Base-by-base conservation (phyloP, 2,888 invertebrate genomes). In the Ophonus ardosiacus region DNA sequence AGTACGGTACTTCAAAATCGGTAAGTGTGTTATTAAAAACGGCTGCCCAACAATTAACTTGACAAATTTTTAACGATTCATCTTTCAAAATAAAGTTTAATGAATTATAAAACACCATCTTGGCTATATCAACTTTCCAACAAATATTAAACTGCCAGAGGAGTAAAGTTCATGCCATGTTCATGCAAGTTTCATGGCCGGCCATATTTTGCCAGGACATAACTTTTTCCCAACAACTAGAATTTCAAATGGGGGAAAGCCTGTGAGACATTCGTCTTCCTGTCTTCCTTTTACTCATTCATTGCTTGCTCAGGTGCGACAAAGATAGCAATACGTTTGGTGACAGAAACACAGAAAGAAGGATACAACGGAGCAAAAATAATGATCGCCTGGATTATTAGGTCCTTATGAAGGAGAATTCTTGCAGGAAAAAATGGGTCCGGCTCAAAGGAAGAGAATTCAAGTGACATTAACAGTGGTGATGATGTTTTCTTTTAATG, bases 241-340 rank as follows among this genome's bases (percentile, higher is more conserved):
- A 82, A 82, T 82, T 82, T 82, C 82, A 82, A 82, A 82, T 82
- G 82, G 71, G 18, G 71, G 71, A 74, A 82, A 80, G 80, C 80
- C 80, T 80, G 56, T 78, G 78, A 78, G 57, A 78, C 78, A 78
- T 78, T 78, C 18, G 31, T 78, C 31, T 78, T 24, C 15, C 57
- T 56, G 56, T 78, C 78, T 78, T 24, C 38, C 7, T 57, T 57
- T 78, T 56, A 57, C 57, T 56, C 78, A 78, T 78, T 78, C 78
- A 57, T 78, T 78, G 56, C 24, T n/a, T 56, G 31, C 7, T 21
- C 10, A 21, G n/a, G 78, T 57, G 56, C 24, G 15, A 78, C 10
- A 78, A 15, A 78, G 78, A 78, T 13, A 21, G 18, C 18, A 43
- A 21, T 17, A 13, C 1, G 24, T 0, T 15, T 43, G 71, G 13